Conservation (phyloP, 2,113 vertebrate genomes). For the Micronisus gabar region DNA sequence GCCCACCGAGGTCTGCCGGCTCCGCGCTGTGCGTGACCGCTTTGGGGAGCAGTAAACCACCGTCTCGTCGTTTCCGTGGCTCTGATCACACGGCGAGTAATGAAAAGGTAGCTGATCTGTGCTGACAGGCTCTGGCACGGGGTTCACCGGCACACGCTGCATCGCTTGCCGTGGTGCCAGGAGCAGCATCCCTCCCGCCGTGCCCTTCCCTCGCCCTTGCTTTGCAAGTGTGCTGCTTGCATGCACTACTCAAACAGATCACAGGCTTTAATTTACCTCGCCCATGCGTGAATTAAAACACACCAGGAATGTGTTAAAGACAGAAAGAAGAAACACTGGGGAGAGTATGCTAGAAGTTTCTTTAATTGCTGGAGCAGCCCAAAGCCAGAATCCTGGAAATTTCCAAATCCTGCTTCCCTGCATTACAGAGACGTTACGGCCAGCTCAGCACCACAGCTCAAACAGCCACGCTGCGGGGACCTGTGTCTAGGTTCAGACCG, state of each 20-base stretch:
- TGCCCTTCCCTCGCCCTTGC: not conserved
- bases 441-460: not conserved
- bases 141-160: no score
- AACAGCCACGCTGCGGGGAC: fast-evolving
- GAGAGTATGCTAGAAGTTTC: fast-evolving
- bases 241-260: fast-evolving
- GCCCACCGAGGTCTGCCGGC: not conserved
- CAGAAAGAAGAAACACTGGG: not conserved
- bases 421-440: fast-evolving
- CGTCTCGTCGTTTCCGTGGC: fast-evolving
- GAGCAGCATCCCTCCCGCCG: not conserved
- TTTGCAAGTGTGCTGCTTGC: no score
- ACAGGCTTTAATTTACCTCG: no score
- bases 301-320: fast-evolving
- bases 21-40: not conserved
- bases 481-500: fast-evolving
- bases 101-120: not conserved
- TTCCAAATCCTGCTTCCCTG: no score
- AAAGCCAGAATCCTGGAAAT: not conserved
- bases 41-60: not conserved
- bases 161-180: fast-evolving
- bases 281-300: fast-evolving
- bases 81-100: no score
- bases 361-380: not conserved
- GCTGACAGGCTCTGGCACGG: not conserved